Percentiles rank a stretch among this genome's conserved stretches.
Conservation (phyloP, 92 coral and sea anemone genomes). For the Metridium senile region DNA sequence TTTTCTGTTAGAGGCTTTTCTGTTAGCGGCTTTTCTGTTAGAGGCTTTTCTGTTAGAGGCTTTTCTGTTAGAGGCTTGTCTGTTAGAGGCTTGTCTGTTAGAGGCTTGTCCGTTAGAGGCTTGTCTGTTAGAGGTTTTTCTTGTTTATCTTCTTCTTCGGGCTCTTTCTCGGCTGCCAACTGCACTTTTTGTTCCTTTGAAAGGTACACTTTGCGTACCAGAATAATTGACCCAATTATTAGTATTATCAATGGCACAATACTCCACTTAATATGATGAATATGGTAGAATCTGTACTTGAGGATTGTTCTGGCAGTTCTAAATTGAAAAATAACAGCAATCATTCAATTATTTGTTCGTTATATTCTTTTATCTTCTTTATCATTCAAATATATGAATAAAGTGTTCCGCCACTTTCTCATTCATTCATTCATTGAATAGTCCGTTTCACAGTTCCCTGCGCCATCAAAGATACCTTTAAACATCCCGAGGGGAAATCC, state of each 20-base stretch:
- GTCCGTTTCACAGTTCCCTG: too few species aligned
- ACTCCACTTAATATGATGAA: background rate
- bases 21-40: background rate
- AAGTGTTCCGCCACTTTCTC: too few species aligned
- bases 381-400: too few species aligned
- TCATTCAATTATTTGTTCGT: background rate
- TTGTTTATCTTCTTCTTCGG: too few species aligned
- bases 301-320: background rate
- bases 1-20: background rate
- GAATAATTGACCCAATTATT: background rate
- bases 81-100: too few species aligned
- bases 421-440: too few species aligned
- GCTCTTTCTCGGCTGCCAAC: too few species aligned
- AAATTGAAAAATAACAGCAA: background rate
- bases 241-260: background rate
- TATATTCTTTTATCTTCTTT: background rate
- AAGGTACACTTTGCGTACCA: background rate
- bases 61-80: too few species aligned
- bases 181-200: background rate
- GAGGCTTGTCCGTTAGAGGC: too few species aligned
- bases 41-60: too few species aligned
- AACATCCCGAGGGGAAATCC: background rate
- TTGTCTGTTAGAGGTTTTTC: background rate
- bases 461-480: too few species aligned
- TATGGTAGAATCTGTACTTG: background rate